Evolutionary conservation across 2,888 invertebrate genomes (phyloP).

Genomic region (Tupiocoris notatus): DNA sequence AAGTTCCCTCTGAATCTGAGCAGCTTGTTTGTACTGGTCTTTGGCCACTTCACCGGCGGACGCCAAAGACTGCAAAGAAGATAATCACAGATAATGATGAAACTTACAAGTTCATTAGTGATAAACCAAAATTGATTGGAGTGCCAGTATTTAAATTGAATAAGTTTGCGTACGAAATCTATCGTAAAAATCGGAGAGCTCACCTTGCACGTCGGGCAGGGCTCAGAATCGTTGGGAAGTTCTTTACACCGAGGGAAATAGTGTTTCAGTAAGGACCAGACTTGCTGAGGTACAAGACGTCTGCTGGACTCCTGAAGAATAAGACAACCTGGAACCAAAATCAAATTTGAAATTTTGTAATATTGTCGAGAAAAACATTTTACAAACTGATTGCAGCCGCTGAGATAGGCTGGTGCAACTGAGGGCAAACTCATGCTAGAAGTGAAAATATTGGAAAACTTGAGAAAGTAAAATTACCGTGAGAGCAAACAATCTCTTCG

Average conservation of each 20-base stretch:
- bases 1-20: slow-evolving; percentile 53
- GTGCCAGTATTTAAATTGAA: too few relatives aligned
- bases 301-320: slow-evolving; percentile 49
- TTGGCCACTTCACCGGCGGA: slow-evolving; percentile 49
- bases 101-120: too few relatives aligned
- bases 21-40: slow-evolving; percentile 49
- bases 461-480: slow-evolving; percentile 55
- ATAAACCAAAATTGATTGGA: too few relatives aligned
- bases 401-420: too few relatives aligned
- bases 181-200: too few relatives aligned
- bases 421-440: too few relatives aligned
- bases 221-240: slow-evolving; percentile 52
- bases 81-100: too few relatives aligned
- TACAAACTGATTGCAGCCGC: too few relatives aligned
- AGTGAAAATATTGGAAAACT: too few relatives aligned
- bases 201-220: slow-evolving; percentile 53
- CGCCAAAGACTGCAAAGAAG: slow-evolving; percentile 49
- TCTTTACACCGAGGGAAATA: slow-evolving; percentile 56
- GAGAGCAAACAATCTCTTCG: slow-evolving; percentile 59
- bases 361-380: too few relatives aligned
- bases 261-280: slow-evolving; percentile 58
- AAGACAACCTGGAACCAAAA: slow-evolving; percentile 48
- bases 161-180: too few relatives aligned
- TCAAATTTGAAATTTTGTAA: too few relatives aligned
- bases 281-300: slow-evolving; percentile 57